phyloP scores from a whole-genome alignment of 2,113 vertebrate genomes.

The Chionomys nivalis region DNA sequence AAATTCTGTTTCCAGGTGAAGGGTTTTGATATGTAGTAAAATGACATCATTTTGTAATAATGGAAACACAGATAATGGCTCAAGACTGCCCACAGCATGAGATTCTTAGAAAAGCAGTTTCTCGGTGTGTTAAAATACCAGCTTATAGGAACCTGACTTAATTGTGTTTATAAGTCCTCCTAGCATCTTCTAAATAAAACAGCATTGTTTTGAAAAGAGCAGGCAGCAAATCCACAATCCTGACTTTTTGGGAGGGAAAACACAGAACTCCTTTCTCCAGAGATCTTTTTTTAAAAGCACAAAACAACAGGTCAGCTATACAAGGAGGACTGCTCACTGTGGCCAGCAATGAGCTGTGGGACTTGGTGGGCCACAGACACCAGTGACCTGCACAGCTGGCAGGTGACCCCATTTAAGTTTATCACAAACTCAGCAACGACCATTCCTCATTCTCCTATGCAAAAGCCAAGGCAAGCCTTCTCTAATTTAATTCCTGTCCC shows the following conservation, averaged over 20 bases:
- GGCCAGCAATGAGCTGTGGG: neutral
- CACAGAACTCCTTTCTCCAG: neutral
- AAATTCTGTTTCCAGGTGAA: neutral
- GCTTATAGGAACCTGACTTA: neutral
- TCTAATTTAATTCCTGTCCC: neutral
- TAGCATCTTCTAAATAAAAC: neutral
- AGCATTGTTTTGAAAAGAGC: neutral
- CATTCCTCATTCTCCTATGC: neutral
- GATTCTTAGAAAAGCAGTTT: neutral
- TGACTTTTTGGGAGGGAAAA: neutral
- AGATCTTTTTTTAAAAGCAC: neutral
- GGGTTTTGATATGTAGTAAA: neutral
- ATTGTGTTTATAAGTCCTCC: neutral
- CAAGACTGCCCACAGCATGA: neutral
- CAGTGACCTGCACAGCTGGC: neutral
- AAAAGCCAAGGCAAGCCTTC: too few relatives aligned
- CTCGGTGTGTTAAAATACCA: neutral
- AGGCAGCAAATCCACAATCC: neutral
- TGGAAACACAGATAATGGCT: neutral
- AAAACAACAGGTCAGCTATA: neutral
- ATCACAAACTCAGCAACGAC: neutral
- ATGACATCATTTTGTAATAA: neutral
- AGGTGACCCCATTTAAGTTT: neutral
- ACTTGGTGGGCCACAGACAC: neutral
- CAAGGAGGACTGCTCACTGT: neutral